phyloP scores from a whole-genome alignment of 2,113 vertebrate species.

The Catharus bicknelli region DNA sequence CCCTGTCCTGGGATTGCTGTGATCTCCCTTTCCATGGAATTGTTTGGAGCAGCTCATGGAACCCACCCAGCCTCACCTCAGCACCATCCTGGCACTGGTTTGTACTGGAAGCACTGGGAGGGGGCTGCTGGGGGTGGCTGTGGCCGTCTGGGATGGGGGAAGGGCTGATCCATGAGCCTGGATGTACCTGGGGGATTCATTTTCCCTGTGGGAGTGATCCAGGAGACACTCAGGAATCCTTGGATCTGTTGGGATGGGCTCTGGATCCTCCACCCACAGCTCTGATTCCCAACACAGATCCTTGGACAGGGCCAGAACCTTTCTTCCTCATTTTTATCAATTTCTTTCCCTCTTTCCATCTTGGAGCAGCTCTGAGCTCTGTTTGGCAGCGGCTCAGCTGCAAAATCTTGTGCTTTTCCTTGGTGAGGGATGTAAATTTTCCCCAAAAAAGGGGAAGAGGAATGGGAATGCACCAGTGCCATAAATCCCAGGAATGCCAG shows the following conservation, averaged over 20 bases:
- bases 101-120: background rate
- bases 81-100: background rate
- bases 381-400: rapidly evolving
- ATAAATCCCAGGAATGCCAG: background rate
- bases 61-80: background rate
- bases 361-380: background rate
- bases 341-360: background rate
- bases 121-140: background rate
- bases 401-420: rapidly evolving
- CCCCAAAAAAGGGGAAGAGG: background rate
- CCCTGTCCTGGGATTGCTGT: rapidly evolving
- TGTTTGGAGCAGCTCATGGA: rapidly evolving
- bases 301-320: background rate
- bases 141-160: background rate
- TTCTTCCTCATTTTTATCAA: background rate
- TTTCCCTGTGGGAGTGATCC: rapidly evolving
- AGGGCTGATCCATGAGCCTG: background rate
- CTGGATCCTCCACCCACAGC: rapidly evolving
- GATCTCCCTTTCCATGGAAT: rapidly evolving
- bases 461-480: background rate
- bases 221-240: background rate
- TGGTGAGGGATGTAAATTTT: rapidly evolving
- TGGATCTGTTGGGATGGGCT: rapidly evolving
- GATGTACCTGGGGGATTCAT: background rate
- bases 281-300: rapidly evolving